Base-by-base conservation (phyloP, 2,797 vertebrate genomes). In the Sebastes itinus region DNA sequence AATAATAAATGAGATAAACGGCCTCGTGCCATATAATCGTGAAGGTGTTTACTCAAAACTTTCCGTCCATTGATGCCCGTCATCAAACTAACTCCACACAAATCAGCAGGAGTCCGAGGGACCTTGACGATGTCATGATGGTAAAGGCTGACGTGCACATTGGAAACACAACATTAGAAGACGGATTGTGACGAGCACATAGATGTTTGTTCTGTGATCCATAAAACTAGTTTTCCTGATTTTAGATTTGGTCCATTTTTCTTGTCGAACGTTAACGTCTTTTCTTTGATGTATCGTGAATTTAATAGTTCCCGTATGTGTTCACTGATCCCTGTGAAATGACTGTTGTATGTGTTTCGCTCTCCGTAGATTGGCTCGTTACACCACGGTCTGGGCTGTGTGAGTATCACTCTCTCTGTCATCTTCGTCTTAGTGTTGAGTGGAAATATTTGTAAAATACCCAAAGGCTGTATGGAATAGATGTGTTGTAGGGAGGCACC, bases 371-470 rank as follows among this genome's bases (percentile, higher is more conserved):
- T 99, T 20, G 98, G 98, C 92, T 98, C 98, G 75, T 94, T 99
- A 82, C 98, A 99, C 87, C 98, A 98, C 0, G 98, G 98, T 83
- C 97, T 99, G 79, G 98, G 98, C 91, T 99, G 98, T 95, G 98
- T 99, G 95, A 94, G 98, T 99, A 95, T 93, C 89, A 56, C 85
- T 78, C 69, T 77, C 83, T 64, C 56, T 78, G 13, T 69, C 64
- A 27, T 46, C 20, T 55, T 12, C 46, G 38, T 46, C 12, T 67
- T n/a, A n/a, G 1, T 4, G 20, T 25, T 79, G 33, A 63, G n/a
- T 46, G 32, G 18, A 28, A 71, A 49, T 66, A 42, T 59, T 42
- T 72, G 30, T 12, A 20, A 38, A 52, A 35, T 30, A 25, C 3
- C 18, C 7, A 46, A 28, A 54, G 52, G 12, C 54, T 61, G 49